A percentile compares a stretch with the other conserved stretches of the same genome.
phyloP scores from a whole-genome alignment of 2,113 vertebrate genomes.

The Litocranius walleri region DNA sequence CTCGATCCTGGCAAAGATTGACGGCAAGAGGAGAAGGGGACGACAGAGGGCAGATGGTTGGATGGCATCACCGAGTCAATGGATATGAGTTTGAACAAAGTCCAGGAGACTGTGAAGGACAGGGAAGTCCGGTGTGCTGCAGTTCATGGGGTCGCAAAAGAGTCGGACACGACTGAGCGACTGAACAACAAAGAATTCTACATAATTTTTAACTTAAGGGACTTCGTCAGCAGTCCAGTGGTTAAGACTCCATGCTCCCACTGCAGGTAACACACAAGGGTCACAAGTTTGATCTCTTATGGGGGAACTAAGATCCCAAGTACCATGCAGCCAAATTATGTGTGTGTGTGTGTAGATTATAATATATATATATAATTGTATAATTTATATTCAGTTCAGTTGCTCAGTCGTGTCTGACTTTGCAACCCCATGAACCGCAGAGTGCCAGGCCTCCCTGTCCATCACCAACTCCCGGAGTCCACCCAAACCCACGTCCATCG shows the following conservation, averaged over 20 bases:
- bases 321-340: no score
- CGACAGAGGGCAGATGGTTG: not conserved
- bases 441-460: no score
- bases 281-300: not conserved
- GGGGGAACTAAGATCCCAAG: not conserved
- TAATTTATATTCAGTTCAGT: not conserved
- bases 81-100: not conserved
- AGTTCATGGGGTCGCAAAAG: not conserved
- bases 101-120: not conserved
- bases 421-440: no score
- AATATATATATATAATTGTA: not conserved
- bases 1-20: not conserved
- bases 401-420: no score
- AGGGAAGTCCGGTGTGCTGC: not conserved
- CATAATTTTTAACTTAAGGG: not conserved
- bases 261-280: not conserved
- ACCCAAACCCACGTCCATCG: no score
- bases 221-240: not conserved
- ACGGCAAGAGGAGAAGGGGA: not conserved
- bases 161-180: not conserved
- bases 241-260: not conserved
- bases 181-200: not conserved
- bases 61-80: not conserved
- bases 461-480: no score
- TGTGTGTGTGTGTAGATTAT: not conserved